Evolutionary conservation across 2,113 vertebrate species (phyloP).

Genomic region (Tetrax tetrax): DNA sequence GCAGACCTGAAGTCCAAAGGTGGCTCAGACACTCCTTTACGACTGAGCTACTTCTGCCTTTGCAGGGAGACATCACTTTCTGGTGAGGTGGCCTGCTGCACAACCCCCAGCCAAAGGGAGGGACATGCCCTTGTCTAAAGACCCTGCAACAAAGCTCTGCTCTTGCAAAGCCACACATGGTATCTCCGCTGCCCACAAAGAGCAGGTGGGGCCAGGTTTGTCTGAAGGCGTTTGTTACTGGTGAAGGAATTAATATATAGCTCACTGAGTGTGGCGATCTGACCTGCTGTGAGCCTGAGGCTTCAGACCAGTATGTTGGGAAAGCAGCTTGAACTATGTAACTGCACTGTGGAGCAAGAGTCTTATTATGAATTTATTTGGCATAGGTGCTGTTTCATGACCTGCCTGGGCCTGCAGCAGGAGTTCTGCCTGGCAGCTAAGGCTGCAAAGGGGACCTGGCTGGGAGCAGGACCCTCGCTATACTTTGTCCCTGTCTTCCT

Average conservation of each 20-base stretch:
- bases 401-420: background rate
- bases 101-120: background rate
- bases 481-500: background rate
- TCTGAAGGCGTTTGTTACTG: background rate
- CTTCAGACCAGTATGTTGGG: background rate
- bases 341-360: background rate
- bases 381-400: background rate
- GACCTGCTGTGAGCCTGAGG: background rate
- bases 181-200: background rate
- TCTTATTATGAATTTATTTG: background rate
- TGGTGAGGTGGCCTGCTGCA: background rate
- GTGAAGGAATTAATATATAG: background rate
- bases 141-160: background rate
- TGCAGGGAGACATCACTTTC: background rate
- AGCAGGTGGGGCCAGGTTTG: background rate
- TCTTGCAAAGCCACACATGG: background rate
- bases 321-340: background rate
- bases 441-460: background rate
- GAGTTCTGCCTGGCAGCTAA: background rate
- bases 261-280: background rate
- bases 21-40: background rate
- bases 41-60: background rate
- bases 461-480: rapidly evolving
- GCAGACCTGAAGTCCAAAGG: background rate
- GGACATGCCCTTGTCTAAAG: background rate